Base-by-base conservation (phyloP, 2,888 invertebrate species). In the Folsomia candida region DNA sequence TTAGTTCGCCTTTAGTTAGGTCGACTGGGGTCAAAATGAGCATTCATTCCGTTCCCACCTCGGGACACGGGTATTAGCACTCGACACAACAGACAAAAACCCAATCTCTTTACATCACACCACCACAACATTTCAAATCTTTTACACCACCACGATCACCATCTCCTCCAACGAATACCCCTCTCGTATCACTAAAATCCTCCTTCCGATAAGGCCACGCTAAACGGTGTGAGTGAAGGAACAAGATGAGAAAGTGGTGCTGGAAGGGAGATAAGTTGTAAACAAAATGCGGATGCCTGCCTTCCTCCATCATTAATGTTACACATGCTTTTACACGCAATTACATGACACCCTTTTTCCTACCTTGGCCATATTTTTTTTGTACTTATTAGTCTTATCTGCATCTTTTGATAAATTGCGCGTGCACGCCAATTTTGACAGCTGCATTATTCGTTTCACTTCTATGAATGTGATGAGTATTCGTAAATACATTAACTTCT, bases 1-100 rank as follows among this genome's bases (percentile, higher is more conserved):
- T 65, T 65, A 65, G 65, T 65, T 51, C 47, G 47, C 54, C 51
- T 65, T 65, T 65, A 65, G 65, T 65, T 51, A 54, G 65, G 65
- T 65, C 65, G 57, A 65, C 54, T 65, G 28, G 65, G 65, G 65
- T 65, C 65, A 65, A 65, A 64, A 65, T 65, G 65, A 65, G 65
- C 65, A 47, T 27, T 65, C n/a, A n/a, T 65, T 54, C 65, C 54
- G 25, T 65, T 47, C 54, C 65, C 65, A 65, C 65, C 65, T 65
- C 65, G 65, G 65, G 54, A 54, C 27, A 65, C 65, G 65, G 65
- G 62, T 29, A 62, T 62, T 62, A 62, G 37, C 62, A 62, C 62
- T 62, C 37, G 37, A 37, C 37, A 37, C 37, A 37, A 37, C 37
- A 37, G 11, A 54, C 54, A 54, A 54, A 54, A 54, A 54, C 6